Evolutionary conservation across 2,888 invertebrate genomes (phyloP).

Genomic region (Tupiocoris notatus): DNA sequence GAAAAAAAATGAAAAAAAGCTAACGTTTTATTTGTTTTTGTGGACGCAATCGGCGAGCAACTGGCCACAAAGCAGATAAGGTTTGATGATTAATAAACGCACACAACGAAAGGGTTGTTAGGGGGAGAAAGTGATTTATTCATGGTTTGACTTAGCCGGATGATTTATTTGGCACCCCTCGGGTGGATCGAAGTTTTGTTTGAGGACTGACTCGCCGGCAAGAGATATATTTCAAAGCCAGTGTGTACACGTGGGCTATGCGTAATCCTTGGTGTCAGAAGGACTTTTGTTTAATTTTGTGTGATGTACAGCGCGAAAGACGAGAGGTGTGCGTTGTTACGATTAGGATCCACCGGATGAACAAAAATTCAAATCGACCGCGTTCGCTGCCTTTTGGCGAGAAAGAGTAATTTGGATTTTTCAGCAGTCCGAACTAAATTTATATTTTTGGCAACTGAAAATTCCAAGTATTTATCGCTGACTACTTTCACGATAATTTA

Average conservation of each 20-base stretch:
- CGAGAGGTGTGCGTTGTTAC: background rate
- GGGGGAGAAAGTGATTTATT: constrained; percentile 23
- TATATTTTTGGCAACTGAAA: no score
- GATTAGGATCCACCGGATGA: no score
- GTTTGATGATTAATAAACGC: background rate
- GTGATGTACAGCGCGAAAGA: background rate
- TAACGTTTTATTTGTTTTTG: no score
- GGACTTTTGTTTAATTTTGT: constrained; percentile 21
- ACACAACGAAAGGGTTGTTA: background rate
- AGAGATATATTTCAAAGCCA: constrained; percentile 14
- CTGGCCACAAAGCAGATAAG: background rate
- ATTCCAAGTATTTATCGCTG: no score
- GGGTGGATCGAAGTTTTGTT: constrained; percentile 25
- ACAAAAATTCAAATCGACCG: no score
- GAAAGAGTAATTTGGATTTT: no score
- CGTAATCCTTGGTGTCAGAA: constrained; percentile 23
- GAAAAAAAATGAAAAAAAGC: no score
- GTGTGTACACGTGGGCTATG: constrained; percentile 14
- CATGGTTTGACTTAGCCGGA: constrained; percentile 19
- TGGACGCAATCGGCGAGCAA: no score
- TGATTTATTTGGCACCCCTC: constrained; percentile 19
- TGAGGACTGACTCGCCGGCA: constrained; percentile 11
- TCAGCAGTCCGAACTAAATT: no score
- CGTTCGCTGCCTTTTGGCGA: no score
- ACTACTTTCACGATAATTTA: no score